Evolutionary conservation across 2,888 invertebrate species (phyloP).

Genomic region (Boloria euphrosyne): DNA sequence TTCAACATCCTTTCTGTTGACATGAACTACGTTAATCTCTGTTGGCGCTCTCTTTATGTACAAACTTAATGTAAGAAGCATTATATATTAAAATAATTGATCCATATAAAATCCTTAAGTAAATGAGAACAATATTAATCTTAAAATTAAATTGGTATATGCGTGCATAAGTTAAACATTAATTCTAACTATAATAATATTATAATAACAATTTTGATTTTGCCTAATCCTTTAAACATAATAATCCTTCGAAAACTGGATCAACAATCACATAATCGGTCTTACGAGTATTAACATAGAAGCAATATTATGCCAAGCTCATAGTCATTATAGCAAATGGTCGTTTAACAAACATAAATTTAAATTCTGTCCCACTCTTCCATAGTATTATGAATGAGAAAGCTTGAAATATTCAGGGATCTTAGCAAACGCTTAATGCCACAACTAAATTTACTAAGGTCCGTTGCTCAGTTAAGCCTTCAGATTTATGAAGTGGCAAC

Average conservation of each 20-base stretch:
- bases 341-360: constrained; percentile 33
- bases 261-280: constrained; percentile 14
- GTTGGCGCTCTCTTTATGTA: not conserved
- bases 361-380: constrained; percentile 22
- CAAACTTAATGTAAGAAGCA: too few species aligned
- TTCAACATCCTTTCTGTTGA: constrained; percentile 5
- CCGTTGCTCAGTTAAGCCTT: constrained; percentile 36
- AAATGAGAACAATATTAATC: too few species aligned
- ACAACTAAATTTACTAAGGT: constrained; percentile 39
- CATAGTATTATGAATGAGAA: constrained; percentile 30
- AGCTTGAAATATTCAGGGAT: constrained; percentile 34
- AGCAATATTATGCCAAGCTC: constrained; percentile 30
- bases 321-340: constrained; percentile 32
- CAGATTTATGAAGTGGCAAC: constrained; percentile 44
- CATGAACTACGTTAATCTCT: not conserved
- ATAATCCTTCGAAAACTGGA: constrained; percentile 6
- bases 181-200: too few species aligned
- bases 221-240: not conserved
- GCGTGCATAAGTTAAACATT: too few species aligned
- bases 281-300: constrained; percentile 19
- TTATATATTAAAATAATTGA: too few species aligned
- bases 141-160: too few species aligned
- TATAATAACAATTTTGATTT: not conserved
- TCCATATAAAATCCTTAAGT: too few species aligned
- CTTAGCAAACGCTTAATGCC: constrained; percentile 34